Conservation (phyloP, 2,113 vertebrate species). For the Nicator chloris region DNA sequence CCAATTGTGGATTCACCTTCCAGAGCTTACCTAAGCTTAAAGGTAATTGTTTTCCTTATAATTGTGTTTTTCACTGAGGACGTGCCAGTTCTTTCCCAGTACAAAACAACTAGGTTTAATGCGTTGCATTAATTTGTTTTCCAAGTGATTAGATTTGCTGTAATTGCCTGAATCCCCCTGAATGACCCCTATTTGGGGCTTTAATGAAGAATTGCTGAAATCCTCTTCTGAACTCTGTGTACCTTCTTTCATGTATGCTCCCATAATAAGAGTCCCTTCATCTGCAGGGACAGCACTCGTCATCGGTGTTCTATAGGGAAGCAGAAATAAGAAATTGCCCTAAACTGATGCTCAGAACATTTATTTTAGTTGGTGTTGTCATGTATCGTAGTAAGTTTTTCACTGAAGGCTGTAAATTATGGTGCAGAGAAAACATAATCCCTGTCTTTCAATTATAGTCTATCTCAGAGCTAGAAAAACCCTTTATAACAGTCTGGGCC, state of each 20-base stretch:
- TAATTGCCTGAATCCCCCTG: not conserved
- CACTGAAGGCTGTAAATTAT: not conserved
- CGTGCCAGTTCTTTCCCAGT: not conserved
- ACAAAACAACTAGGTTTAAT: not conserved
- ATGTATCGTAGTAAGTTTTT: not conserved
- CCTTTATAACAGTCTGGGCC: not conserved
- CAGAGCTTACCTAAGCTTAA: not conserved
- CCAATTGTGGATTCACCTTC: not conserved
- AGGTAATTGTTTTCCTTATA: not conserved
- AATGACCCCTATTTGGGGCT: not conserved
- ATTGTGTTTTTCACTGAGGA: not conserved
- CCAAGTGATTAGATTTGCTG: not conserved
- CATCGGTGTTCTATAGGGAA: not conserved
- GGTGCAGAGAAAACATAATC: not conserved
- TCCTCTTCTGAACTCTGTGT: not conserved
- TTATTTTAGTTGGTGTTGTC: not conserved
- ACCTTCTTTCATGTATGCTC: not conserved
- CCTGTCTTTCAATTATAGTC: not conserved
- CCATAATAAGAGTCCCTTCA: not conserved
- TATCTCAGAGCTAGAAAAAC: fast-evolving
- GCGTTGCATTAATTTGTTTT: not conserved
- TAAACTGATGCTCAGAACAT: not conserved
- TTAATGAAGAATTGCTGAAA: not conserved
- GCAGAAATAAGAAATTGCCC: not conserved
- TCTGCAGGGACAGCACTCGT: not conserved